Base-by-base conservation (phyloP, 1,140 invertebrate species). In the Sinonovacula constricta region DNA sequence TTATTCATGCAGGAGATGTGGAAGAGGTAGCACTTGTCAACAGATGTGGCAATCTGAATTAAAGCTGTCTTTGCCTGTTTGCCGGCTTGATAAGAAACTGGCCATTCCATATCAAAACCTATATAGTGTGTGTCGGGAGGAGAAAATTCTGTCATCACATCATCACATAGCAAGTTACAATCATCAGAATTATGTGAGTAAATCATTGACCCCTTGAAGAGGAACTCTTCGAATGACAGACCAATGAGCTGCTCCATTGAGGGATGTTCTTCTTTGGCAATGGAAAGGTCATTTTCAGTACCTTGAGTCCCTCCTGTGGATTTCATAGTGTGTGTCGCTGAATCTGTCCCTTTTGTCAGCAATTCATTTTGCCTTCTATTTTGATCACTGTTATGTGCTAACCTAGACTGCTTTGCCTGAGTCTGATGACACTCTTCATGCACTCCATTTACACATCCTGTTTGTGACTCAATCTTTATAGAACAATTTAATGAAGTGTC, bases 61-160 rank as follows among this genome's bases (percentile, higher is more conserved):
- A 81, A 26, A 10, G 83, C 79, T 0, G 83, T 85, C 63, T 75
- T 83, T 7, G 63, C 79, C 65, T 83, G 76, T 62, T 74, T 78
- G 26, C 83, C 83, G n/a, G 53, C 51, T 34, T 62, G 24, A 65
- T 85, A 85, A 2, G 79, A 70, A 4, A 85, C 83, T 24, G 83
- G 81, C 83, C 83, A 85, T 39, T 85, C 83, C 59, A 71, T 83
- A 45, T 85, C 83, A 70, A 85, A 83, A 28, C 83, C 83, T 24
- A 85, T 30, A n/a, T 53, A 70, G 3, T 10, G 14, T n/a, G 31
- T 30, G 51, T 71, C 49, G 51, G 36, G 1, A 59, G 53, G 22
- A 26, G 36, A 54, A 57, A 66, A 51, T 69, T 56, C 56, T 15
- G 63, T 30, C 10, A 78, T 62, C 18, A 85, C 80, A 39, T 83